Evolutionary conservation across 2,797 vertebrate species (phyloP), one percentile per base, ranked within the genome.

Genomic region (Thripadectes ignobilis): DNA sequence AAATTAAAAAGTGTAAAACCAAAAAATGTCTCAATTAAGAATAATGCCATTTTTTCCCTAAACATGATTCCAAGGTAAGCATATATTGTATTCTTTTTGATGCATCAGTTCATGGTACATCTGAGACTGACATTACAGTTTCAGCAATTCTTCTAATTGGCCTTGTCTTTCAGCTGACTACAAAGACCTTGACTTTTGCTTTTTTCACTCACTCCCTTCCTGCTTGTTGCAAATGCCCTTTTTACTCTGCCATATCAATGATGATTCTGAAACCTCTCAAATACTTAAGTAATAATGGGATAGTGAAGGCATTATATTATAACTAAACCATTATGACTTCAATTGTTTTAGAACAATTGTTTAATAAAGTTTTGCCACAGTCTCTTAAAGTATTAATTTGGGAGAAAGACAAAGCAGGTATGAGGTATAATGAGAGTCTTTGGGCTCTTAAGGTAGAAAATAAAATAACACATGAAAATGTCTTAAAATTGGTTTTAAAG

Each of bases 41-140:
- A 52, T 62, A 52, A 38, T 30, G 3, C 0, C 0, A 2, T 4
- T 13, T 43, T 68, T 85, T 84, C 72, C 8, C 27, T 55, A 32
- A 57, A 84, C 19, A 7, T 38, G 21, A 51, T 29, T 51, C 26
- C 43, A 74, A 39, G 6, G 10, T 62, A 17, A 72, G 15, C 7
- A 23, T 26, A 55, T 5, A 75, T 46, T 49, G 68, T 63, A 54
- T 39, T n/a, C 6, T 59, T 32, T 77, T 77, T 49, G 15, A 14
- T 83, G 12, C 43, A 52, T 55, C 41, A 32, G 20, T 61, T 63
- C 19, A 38, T 39, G 14, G 8, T 54, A 43, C 8, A 38, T 34
- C 14, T 65, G 61, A 14, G 21, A 55, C 32, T 84, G 27, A 59
- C 39, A 69, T 87, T 87, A 57, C 16, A 68, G 10, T 61, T 84